Conservation (phyloP, 2,888 invertebrate species). For the Coelogynopora nodosa region DNA sequence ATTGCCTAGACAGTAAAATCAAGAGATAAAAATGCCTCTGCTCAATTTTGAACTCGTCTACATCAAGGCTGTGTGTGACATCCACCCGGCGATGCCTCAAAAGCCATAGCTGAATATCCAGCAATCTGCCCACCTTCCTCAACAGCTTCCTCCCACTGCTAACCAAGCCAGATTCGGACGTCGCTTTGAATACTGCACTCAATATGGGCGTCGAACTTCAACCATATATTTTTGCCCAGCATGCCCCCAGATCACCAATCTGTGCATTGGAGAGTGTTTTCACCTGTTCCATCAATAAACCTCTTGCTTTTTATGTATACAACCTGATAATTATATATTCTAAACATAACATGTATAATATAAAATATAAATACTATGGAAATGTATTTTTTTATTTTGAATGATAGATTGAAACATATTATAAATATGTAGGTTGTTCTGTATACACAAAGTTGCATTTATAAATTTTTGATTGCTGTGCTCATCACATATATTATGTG, state of each 20-base stretch:
- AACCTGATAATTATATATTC: too few relatives aligned
- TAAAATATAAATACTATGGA: too few relatives aligned
- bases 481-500: too few relatives aligned
- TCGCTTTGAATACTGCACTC: background rate
- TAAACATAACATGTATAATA: too few relatives aligned
- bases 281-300: background rate
- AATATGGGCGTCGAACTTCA: background rate
- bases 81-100: background rate
- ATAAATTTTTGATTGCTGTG: too few relatives aligned
- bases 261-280: background rate
- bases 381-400: too few relatives aligned
- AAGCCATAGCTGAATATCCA: background rate
- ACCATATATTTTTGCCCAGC: background rate
- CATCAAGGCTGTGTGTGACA: background rate
- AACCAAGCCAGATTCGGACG: background rate
- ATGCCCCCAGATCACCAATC: background rate
- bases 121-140: background rate
- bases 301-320: background rate
- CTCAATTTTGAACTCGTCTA: background rate
- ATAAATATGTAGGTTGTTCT: too few relatives aligned
- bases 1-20: background rate
- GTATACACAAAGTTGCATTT: too few relatives aligned
- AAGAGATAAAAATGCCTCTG: background rate
- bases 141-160: background rate
- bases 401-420: too few relatives aligned